phyloP scores from a whole-genome alignment of 2,113 vertebrate genomes.

The Sula dactylatra region DNA sequence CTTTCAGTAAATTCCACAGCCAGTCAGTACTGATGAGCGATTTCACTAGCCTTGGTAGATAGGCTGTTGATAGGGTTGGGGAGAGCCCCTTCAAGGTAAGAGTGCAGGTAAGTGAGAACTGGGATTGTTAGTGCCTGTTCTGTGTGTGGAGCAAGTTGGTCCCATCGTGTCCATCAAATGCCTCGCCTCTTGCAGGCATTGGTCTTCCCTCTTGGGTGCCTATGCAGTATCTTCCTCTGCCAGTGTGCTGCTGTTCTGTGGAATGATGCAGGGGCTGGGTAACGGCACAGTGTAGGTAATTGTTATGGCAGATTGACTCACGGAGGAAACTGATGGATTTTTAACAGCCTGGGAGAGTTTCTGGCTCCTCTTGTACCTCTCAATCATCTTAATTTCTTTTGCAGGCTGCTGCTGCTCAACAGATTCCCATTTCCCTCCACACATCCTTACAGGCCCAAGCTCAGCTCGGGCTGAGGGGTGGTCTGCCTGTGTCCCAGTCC shows the following conservation, averaged over 20 bases:
- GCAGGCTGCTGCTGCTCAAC: constrained; percentile 93
- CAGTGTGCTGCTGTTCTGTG: not conserved
- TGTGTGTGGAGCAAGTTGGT: not conserved
- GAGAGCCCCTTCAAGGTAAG: not conserved
- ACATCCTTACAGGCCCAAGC: constrained; percentile 97
- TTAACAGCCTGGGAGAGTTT: not conserved
- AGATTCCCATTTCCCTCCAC: constrained; percentile 96
- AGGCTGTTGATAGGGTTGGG: not conserved
- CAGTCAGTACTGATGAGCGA: not conserved
- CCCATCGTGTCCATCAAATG: not conserved
- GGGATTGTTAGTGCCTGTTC: not conserved
- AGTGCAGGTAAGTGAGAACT: not conserved
- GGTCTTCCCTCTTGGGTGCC: not conserved
- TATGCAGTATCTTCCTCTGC: not conserved
- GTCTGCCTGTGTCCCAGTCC: constrained; percentile 94
- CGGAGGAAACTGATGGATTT: not conserved
- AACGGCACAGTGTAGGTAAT: not conserved
- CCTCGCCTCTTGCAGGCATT: not conserved
- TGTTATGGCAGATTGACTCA: not conserved
- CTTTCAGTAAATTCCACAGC: not conserved
- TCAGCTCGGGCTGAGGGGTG: constrained; percentile 91
- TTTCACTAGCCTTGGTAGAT: not conserved
- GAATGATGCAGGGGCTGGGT: not conserved
- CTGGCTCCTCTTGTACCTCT: not conserved
- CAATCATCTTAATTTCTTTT: not conserved